Conservation (phyloP, 2,113 vertebrate species). For the Gopherus evgoodei region DNA sequence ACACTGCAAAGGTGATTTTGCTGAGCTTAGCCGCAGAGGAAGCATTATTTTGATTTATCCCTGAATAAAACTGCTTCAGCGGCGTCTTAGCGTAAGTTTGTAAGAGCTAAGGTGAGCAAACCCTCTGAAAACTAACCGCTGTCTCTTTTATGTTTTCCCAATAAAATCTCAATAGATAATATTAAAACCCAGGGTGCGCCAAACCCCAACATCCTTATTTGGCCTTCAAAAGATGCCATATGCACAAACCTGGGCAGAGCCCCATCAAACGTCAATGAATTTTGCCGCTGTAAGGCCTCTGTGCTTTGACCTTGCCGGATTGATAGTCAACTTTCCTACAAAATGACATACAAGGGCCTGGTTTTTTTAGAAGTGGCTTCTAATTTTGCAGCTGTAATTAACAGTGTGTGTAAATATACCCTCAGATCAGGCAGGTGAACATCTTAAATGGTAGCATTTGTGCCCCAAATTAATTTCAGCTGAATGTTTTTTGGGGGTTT, state of each 20-base stretch:
- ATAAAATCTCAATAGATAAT: rapidly evolving
- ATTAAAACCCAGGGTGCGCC: rapidly evolving
- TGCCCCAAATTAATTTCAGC: not conserved
- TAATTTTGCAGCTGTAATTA: not conserved
- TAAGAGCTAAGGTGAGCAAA: slow-evolving; percentile 48
- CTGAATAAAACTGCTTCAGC: not conserved
- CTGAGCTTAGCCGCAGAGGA: slow-evolving; percentile 84
- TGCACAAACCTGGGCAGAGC: not conserved
- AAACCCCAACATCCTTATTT: not conserved
- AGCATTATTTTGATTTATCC: slow-evolving; percentile 52
- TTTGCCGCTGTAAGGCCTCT: not conserved
- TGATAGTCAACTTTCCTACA: not conserved
- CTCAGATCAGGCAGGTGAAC: not conserved
- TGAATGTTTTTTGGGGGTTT: not conserved
- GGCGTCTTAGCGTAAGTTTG: rapidly evolving
- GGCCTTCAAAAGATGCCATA: not conserved
- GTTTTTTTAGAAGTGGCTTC: not conserved
- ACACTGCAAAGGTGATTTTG: slow-evolving; percentile 94
- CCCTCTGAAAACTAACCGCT: not conserved
- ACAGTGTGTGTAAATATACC: not conserved
- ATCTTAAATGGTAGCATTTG: not conserved
- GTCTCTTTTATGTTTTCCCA: not conserved
- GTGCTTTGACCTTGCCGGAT: rapidly evolving
- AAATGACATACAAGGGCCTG: not conserved
- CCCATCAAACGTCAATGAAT: not conserved